Conservation (phyloP, 2,113 vertebrate species). For the Cyanoramphus novaezelandiae region DNA sequence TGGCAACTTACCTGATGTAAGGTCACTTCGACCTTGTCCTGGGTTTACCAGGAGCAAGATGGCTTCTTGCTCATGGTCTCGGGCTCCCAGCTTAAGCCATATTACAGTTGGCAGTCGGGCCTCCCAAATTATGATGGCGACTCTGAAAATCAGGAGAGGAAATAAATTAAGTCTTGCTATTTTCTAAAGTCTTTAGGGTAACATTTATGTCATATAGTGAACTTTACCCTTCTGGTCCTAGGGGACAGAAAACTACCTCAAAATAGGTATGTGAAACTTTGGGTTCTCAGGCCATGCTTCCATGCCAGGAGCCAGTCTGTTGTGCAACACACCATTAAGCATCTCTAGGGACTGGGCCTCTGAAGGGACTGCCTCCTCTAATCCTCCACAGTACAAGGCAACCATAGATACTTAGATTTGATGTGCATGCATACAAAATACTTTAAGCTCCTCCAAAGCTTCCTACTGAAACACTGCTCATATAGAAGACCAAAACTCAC, state of each 20-base stretch:
- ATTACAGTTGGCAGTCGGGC: background rate
- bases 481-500: background rate
- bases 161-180: background rate
- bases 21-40: too few relatives aligned
- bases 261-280: background rate
- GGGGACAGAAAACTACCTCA: background rate
- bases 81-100: background rate
- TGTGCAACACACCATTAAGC: background rate
- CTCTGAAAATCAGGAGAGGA: background rate
- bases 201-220: background rate
- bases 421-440: rapidly evolving
- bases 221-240: background rate
- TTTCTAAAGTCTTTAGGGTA: background rate
- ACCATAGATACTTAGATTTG: background rate
- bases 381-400: background rate
- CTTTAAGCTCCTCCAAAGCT: background rate
- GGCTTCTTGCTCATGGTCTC: background rate
- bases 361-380: background rate
- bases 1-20: background rate
- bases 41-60: background rate
- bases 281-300: background rate
- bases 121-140: rapidly evolving
- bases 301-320: background rate
- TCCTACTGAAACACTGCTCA: background rate
- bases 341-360: background rate